Evolutionary conservation across 2,888 invertebrate species (phyloP).

Genomic region (Volucella bombylans): DNA sequence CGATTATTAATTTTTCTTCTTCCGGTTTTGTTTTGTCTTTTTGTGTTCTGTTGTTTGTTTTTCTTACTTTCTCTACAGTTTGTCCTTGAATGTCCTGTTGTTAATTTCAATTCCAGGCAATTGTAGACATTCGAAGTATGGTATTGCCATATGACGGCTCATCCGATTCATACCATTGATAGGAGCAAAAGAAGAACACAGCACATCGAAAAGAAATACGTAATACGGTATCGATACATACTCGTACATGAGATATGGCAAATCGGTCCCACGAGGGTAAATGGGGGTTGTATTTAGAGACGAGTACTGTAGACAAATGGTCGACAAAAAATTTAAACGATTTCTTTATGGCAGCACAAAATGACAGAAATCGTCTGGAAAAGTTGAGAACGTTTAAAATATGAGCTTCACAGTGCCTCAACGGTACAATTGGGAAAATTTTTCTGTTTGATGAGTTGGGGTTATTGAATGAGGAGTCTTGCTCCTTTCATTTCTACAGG

Average conservation of each 20-base stretch:
- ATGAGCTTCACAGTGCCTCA: background rate
- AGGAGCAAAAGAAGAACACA: background rate
- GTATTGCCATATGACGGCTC: background rate
- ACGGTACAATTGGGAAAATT: conserved; percentile 9
- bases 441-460: conserved; percentile 1
- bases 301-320: background rate
- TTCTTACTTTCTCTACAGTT: background rate
- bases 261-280: conserved; percentile 36
- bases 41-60: background rate
- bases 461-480: background rate
- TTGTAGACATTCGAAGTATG: background rate
- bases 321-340: conserved; percentile 36
- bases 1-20: conserved; percentile 56
- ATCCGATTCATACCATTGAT: conserved; percentile 16
- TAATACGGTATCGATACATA: conserved; percentile 51
- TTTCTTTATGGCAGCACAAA: conserved; percentile 21
- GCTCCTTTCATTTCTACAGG: background rate
- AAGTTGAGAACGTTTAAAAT: conserved; percentile 41
- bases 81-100: conserved; percentile 10
- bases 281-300: background rate
- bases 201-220: conserved; percentile 13
- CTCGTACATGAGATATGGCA: conserved; percentile 42
- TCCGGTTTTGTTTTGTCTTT: conserved; percentile 1
- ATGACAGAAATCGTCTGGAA: conserved; percentile 46
- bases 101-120: conserved; percentile 17